Evolutionary conservation across 2,888 invertebrate species (phyloP).

Genomic region (Amphipyra tragopoginis): DNA sequence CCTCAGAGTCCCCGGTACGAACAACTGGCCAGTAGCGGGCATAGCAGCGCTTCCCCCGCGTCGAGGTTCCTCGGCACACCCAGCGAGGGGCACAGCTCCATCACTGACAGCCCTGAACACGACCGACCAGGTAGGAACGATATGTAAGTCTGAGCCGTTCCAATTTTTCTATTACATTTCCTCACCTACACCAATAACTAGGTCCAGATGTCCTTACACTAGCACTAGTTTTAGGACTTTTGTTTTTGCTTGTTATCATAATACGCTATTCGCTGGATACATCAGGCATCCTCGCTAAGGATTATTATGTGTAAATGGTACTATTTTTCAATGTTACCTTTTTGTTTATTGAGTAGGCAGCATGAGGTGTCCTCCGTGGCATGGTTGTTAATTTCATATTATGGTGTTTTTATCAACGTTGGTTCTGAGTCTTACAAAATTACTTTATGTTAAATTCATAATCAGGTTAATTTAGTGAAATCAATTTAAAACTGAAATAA

Average conservation of each 20-base stretch:
- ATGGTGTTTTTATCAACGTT: constrained; percentile 55
- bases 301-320: constrained; percentile 36
- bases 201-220: constrained; percentile 46
- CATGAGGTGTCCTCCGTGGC: constrained; percentile 66
- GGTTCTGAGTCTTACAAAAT: constrained; percentile 78
- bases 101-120: constrained; percentile 83
- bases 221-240: constrained; percentile 41
- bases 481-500: constrained; percentile 5
- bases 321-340: constrained; percentile 21
- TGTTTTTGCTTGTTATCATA: constrained; percentile 39
- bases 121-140: constrained; percentile 89
- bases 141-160: constrained; percentile 89
- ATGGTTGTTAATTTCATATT: constrained; percentile 58
- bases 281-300: constrained; percentile 30
- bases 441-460: constrained; percentile 25
- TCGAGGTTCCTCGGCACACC: constrained; percentile 83
- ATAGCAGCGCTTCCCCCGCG: constrained; percentile 84
- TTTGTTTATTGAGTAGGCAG: constrained; percentile 41
- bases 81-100: constrained; percentile 81
- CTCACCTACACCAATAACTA: constrained; percentile 59
- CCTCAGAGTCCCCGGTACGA: constrained; percentile 87
- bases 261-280: constrained; percentile 38
- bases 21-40: constrained; percentile 85
- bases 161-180: constrained; percentile 81
- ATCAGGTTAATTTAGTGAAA: neutral